Evolutionary conservation across 2,797 vertebrate genomes (phyloP), one percentile per base, ranked within the genome.

Genomic region (Vespertilio murinus): DNA sequence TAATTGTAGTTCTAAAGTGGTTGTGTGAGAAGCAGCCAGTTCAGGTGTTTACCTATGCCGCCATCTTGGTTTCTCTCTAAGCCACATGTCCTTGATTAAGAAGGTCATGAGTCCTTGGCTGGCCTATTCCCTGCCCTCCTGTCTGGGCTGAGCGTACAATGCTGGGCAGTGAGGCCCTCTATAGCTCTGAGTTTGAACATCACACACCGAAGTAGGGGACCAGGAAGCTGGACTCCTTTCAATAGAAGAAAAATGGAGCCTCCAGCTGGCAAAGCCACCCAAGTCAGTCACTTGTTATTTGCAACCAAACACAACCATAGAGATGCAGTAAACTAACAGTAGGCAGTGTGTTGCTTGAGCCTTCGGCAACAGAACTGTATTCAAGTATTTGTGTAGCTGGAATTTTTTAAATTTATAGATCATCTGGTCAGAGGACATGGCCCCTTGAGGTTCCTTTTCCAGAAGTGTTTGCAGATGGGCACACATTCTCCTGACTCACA

Each of bases 81-180:
- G 65, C 10, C 20, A 5, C 25, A 0, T 1, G 22, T 20, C 20
- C 49, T 35, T 52, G 40, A 38, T 59, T 35, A 10, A 69, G 18
- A 1, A 8, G 7, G 49, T 14, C 8, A 12, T 7, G 18, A 59
- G n/a, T 5, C 12, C 47, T 16, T 3, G 1, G 33, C 16, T 45
- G 28, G 42, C 49, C n/a, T 67, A 22, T 77, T 28, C 49, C 14
- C 30, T 65, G 45, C 59, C 80, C 28, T 17, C 70, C 61, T 67
- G 73, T 33, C 78, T 2, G 17, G 28, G 78, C 65, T 45, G 25
- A 2, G 35, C 1, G 1, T 2, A 5, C 25, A 1, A 1, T 6
- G 4, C 3, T 79, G 20, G 54, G 42, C 52, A 0, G 9, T 4
- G 56, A 5, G 52, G 59, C 35, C 23, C 10, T 52, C 67, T 52